Percentiles rank a stretch among this genome's conserved stretches.
Conservation (phyloP, 2,113 vertebrate species). For the Callopanchax toddi region DNA sequence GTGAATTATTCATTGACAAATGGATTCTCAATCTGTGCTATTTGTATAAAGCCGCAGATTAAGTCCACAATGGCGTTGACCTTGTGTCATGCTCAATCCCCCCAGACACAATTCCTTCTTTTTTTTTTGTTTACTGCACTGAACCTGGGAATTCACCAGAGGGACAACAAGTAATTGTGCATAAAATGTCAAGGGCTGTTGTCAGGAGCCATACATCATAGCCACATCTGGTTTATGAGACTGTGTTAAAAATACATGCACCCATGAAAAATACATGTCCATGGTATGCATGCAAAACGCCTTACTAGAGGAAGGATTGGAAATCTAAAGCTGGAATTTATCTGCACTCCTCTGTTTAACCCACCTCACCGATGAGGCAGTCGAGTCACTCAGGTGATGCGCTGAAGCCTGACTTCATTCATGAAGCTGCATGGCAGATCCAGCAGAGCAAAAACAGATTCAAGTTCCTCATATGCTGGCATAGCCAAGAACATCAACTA, state of each 20-base stretch:
- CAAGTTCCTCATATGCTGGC: too few relatives aligned
- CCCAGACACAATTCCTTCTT: conserved; percentile 11
- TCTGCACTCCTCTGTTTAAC: not conserved
- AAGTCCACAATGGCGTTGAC: conserved; percentile 63
- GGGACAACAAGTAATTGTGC: conserved; percentile 70
- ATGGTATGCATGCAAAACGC: conserved; percentile 42
- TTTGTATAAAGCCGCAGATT: not conserved
- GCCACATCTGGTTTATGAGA: conserved; percentile 62
- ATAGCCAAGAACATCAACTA: too few relatives aligned
- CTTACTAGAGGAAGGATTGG: conserved; percentile 39
- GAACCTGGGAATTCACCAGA: conserved; percentile 58
- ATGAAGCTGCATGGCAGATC: too few relatives aligned
- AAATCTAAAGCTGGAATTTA: conserved; percentile 32
- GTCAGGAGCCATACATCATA: conserved; percentile 72
- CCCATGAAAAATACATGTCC: conserved; percentile 72
- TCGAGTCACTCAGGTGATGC: not conserved
- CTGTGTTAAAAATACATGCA: conserved; percentile 70
- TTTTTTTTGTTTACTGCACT: conserved; percentile 47
- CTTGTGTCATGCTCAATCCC: conserved; percentile 53
- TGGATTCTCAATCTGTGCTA: conserved; percentile 60
- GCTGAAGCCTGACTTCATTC: too few relatives aligned
- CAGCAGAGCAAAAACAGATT: too few relatives aligned
- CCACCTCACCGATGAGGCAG: too few relatives aligned
- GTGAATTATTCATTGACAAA: conserved; percentile 71
- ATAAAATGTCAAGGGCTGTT: conserved; percentile 74